Base-by-base conservation (phyloP, 2,888 invertebrate genomes). In the Aleiodes alternator region DNA sequence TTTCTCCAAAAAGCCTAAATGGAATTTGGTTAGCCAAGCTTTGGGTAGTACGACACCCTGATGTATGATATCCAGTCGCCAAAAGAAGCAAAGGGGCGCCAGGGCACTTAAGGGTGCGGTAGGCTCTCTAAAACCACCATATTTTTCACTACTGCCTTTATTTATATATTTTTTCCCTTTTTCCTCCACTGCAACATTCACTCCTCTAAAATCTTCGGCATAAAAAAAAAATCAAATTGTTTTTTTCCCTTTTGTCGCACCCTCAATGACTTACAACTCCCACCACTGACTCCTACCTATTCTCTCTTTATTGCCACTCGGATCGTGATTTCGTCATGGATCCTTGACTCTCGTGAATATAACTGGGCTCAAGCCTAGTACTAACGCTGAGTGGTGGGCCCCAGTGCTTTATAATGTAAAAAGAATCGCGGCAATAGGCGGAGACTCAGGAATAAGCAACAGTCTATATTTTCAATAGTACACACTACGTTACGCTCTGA, bases 291-390 rank as follows among this genome's bases (percentile, higher is more conserved):
- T 69, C 53, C 77, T 57, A 57, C 76, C 72, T 77, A 69, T 73
- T 75, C 64, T 34, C 72, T 68, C 74, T 73, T 76, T 79, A 76
- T 81, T 78, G 77, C 82, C 80, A 70, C 77, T 68, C 69, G 75
- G 76, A 85, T 85, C 83, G 82, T 83, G 84, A 85, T 85, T 85
- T 84, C 84, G 84, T 84, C 85, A 85, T 79, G 85, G 84, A 82
- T 83, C 80, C 83, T 85, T 83, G 84, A 85, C 83, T 84, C 78
- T 75, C 73, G 78, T 80, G 80, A 82, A 80, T 80, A 78, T 78
- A 43, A 80, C 77, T 75, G 69, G 64, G 56, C 76, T 69, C 57
- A 56, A 53, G 53, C 34, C 56, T 73, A 69, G 57, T 53, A 59
- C 14, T 66, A 75, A 71, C 76, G 78, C 74, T 64, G 53, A 57